Evolutionary conservation across 2,113 vertebrate genomes (phyloP), one percentile per base, ranked within the genome.

Genomic region (Oreochromis tanganicae): DNA sequence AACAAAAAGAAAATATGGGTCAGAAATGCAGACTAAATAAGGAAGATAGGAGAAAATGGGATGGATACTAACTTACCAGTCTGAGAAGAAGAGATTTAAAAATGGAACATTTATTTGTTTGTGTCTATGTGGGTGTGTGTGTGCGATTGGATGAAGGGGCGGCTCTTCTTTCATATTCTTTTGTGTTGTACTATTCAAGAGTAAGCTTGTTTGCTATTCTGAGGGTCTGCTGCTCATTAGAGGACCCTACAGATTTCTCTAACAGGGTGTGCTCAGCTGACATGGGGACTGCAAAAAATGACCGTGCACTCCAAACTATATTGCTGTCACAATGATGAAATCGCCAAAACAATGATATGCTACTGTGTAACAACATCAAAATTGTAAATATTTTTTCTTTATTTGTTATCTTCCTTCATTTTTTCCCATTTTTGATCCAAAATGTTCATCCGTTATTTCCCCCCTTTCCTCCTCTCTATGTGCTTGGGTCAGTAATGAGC

Each of bases 271-370:
- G 85, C 92, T 93, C 87, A 83, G 87, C 89, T 92, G 95, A 94
- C 92, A 87, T 86, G 21, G 32, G n/a, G 55, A 86, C 54, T 4
- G 86, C 82, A 84, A 14, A 14, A 80, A 21, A 63, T 80, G 78
- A 87, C 91, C 85, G 63, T 38, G 24, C 89, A 55, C 85, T 85
- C 52, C 71, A 50, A 84, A 93, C 94, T 94, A 93, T 93, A 93
- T 81, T 81, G 80, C 92, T 92, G 94, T 95, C 94, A 93, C 87
- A 36, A 29, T 96, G 96, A 96, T 91, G 94, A 83, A 95, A 96
- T 96, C 84, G 91, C 50, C 78, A 29, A 96, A 96, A 96, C 89
- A 84, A 96, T 83, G 84, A 90, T 59, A 41, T 4, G 19, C 79
- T 32, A 9, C 63, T 14, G 1, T 78, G 13, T 52, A 80, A 81